Conservation (phyloP, 1,140 invertebrate genomes). For the Lamellibrachia luymesi region DNA sequence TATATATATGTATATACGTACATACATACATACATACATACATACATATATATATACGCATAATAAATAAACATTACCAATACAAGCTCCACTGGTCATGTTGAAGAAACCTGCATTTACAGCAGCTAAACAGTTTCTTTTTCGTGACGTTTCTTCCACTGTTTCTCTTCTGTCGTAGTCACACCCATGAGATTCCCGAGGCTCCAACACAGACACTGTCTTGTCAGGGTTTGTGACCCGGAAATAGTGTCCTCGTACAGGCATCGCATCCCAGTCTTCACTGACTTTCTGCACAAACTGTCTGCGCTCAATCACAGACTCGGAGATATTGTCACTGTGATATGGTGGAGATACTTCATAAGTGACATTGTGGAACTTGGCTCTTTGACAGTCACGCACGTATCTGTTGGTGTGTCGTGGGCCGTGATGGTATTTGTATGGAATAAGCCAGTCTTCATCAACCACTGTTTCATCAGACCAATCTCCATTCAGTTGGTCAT, state of each 20-base stretch:
- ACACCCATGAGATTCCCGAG: conserved; percentile 40
- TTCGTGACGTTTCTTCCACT: conserved; percentile 38
- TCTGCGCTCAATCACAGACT: neutral
- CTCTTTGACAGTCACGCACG: neutral
- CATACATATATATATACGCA: too few relatives aligned
- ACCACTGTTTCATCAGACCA: neutral
- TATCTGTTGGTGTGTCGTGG: neutral
- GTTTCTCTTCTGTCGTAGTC: conserved; percentile 33
- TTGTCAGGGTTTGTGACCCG: conserved; percentile 41
- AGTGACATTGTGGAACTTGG: neutral
- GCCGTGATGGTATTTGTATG: neutral
- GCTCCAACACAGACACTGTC: conserved; percentile 50
- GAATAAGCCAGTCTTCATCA: neutral
- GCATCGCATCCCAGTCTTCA: neutral
- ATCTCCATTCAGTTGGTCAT: neutral
- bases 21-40: too few relatives aligned
- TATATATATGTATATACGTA: neutral
- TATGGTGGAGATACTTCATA: neutral
- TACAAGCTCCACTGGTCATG: conserved; percentile 46
- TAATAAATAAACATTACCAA: conserved; percentile 40
- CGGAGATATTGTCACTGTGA: neutral
- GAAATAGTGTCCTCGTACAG: conserved; percentile 35
- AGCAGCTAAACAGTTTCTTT: conserved; percentile 47
- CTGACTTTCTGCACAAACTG: conserved; percentile 8
- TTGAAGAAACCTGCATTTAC: conserved; percentile 57